Percentiles rank a stretch among this genome's conserved stretches.
These are phyloP conservation scores for Pao palembangensis DNA, from an alignment of 2,113 vertebrate species.

Conservation along the genomic window DNA sequence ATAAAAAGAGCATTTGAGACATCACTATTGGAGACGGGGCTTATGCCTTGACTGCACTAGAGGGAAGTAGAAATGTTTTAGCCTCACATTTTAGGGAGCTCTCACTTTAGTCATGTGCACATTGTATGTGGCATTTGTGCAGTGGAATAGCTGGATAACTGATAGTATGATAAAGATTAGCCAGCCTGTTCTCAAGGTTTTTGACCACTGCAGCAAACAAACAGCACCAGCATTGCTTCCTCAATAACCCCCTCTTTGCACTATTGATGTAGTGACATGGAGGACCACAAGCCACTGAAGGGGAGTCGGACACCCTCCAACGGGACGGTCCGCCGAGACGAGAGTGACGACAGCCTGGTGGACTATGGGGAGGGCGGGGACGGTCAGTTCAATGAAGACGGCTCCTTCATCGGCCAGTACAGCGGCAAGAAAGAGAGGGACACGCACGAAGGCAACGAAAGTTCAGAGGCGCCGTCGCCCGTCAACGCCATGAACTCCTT, in stretches of 20 bases:
- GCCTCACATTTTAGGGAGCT: too few relatives aligned
- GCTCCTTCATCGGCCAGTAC: conserved; percentile 97
- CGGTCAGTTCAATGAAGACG: conserved; percentile 96
- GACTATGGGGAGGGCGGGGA: conserved; percentile 98
- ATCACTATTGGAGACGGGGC: too few relatives aligned
- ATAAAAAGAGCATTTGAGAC: too few relatives aligned
- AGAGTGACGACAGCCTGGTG: conserved; percentile 95
- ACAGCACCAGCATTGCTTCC: not conserved
- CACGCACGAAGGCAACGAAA: conserved; percentile 95
- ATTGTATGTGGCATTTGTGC: conserved; percentile 27
- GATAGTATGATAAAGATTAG: conserved; percentile 9
- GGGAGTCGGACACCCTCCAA: conserved; percentile 95
- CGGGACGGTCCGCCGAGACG: conserved; percentile 94
- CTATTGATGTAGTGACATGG: conserved; percentile 81
- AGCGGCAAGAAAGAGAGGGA: conserved; percentile 98
- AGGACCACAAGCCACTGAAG: conserved; percentile 96
- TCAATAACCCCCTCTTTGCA: not conserved
- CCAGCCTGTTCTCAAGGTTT: conserved; percentile 25
- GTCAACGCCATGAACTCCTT: conserved; percentile 99
- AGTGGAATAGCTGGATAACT: conserved; percentile 48
- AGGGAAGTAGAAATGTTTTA: too few relatives aligned
- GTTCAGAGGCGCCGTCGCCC: conserved; percentile 94
- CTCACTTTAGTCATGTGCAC: too few relatives aligned
- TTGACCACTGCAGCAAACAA: conserved; percentile 32
- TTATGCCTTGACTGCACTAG: too few relatives aligned